phyloP scores from a whole-genome alignment of 2,797 vertebrate genomes.

The Bovichtus variegatus region DNA sequence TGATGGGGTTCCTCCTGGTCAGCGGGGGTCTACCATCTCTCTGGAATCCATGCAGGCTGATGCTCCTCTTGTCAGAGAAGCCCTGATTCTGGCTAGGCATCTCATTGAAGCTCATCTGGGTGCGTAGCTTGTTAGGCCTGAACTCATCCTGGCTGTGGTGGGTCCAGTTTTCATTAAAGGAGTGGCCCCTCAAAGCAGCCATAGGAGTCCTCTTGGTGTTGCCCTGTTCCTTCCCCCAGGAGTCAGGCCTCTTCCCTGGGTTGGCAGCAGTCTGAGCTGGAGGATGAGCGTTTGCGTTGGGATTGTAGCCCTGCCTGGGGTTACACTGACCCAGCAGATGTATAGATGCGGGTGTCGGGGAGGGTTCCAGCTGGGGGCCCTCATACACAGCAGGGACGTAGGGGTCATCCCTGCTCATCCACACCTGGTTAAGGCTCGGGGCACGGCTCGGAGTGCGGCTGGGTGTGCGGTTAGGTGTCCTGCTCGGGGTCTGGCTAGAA shows the following conservation, averaged over 20 bases:
- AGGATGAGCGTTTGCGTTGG: slow-evolving; percentile 84
- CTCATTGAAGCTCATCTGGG: slow-evolving; percentile 98
- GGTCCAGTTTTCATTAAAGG: slow-evolving; percentile 93
- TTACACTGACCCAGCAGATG: slow-evolving; percentile 95
- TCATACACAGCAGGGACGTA: slow-evolving; percentile 89
- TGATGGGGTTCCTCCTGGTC: slow-evolving; percentile 94
- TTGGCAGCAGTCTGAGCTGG: slow-evolving; percentile 79
- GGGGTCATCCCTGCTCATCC: slow-evolving; percentile 95
- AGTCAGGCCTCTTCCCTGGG: slow-evolving; percentile 86
- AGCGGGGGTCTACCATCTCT: slow-evolving; percentile 90
- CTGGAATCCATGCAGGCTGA: slow-evolving; percentile 94
- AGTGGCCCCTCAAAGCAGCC: slow-evolving; percentile 91
- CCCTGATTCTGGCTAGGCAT: slow-evolving; percentile 92
- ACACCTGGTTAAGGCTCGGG: slow-evolving; percentile 93
- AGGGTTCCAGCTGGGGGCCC: slow-evolving; percentile 83
- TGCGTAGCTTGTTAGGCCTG: slow-evolving; percentile 92
- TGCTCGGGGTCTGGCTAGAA: slow-evolving; percentile 85
- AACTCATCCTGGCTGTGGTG: slow-evolving; percentile 95
- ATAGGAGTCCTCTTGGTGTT: slow-evolving; percentile 93
- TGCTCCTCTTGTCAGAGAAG: slow-evolving; percentile 91
- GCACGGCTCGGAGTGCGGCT: slow-evolving; percentile 91
- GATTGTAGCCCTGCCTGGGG: slow-evolving; percentile 91
- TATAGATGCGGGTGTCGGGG: slow-evolving; percentile 83
- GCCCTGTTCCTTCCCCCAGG: slow-evolving; percentile 93
- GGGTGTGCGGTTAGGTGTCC: slow-evolving; percentile 84